Conservation (phyloP, 1,140 invertebrate species). For the Trichonephila clavata region DNA sequence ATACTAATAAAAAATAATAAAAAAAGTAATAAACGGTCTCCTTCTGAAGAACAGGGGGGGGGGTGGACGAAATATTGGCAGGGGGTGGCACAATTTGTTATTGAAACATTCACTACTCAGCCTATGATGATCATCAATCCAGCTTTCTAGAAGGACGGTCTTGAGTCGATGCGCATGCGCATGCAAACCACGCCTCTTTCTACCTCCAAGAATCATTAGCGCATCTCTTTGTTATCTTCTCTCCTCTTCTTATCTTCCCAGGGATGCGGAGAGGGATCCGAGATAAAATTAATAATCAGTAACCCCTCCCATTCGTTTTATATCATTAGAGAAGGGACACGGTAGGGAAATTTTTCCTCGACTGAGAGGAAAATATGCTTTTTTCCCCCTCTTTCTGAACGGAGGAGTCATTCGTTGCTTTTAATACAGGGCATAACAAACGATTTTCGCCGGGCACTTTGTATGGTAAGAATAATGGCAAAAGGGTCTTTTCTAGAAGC, state of each 20-base stretch:
- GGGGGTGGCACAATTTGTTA: slow-evolving; percentile 70
- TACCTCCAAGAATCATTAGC: slow-evolving; percentile 76
- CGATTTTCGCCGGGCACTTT: slow-evolving; percentile 36
- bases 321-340: slow-evolving; percentile 71
- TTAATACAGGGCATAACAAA: slow-evolving; percentile 57
- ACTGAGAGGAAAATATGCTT: not conserved
- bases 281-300: slow-evolving; percentile 77
- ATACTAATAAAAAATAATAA: slow-evolving; percentile 54
- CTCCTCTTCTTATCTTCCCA: slow-evolving; percentile 58
- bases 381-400: not conserved
- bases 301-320: slow-evolving; percentile 68
- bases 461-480: slow-evolving; percentile 61
- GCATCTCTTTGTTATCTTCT: slow-evolving; percentile 75
- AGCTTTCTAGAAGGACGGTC: slow-evolving; percentile 62
- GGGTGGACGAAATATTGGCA: slow-evolving; percentile 39
- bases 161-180: slow-evolving; percentile 40
- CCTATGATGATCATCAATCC: slow-evolving; percentile 65
- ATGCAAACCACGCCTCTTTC: slow-evolving; percentile 46
- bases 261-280: slow-evolving; percentile 17
- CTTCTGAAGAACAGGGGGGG: not conserved
- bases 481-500: slow-evolving; percentile 1
- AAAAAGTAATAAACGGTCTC: slow-evolving; percentile 1
- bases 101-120: slow-evolving; percentile 73
- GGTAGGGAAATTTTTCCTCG: slow-evolving; percentile 10
- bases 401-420: slow-evolving; percentile 40